Conservation (phyloP, 1,140 invertebrate species). For the Drosophila baimaii region DNA sequence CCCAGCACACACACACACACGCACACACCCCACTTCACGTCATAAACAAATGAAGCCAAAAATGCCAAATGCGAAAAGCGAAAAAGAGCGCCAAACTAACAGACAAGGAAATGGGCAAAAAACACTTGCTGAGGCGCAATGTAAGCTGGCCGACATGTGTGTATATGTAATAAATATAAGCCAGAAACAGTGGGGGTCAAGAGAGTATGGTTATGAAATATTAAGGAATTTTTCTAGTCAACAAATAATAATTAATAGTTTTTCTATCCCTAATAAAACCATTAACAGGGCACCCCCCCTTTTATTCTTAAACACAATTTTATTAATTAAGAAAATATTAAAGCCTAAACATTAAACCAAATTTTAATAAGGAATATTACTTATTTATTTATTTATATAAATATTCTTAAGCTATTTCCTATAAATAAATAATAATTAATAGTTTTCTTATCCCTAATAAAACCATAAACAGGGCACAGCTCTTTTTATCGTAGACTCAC, state of each 20-base stretch:
- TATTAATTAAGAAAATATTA: too few relatives aligned
- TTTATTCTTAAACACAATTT: too few relatives aligned
- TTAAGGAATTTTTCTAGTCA: too few relatives aligned
- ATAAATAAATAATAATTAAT: too few relatives aligned
- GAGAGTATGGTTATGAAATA: neutral
- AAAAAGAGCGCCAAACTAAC: conserved; percentile 41
- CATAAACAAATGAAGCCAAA: conserved; percentile 77
- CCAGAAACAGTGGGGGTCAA: conserved; percentile 12
- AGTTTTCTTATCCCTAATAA: too few relatives aligned
- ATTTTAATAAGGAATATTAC: neutral
- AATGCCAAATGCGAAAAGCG: conserved; percentile 33
- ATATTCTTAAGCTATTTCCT: neutral
- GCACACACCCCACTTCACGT: conserved; percentile 7
- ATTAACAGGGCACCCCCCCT: neutral
- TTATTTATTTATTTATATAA: neutral
- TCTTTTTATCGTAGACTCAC: too few relatives aligned
- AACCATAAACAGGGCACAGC: neutral
- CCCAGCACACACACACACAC: neutral
- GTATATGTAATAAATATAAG: conserved; percentile 38
- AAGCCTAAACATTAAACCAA: too few relatives aligned
- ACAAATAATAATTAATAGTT: too few relatives aligned
- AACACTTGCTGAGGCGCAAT: conserved; percentile 58
- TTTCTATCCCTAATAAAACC: too few relatives aligned
- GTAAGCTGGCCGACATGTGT: conserved; percentile 41
- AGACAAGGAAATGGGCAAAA: conserved; percentile 67